Percentiles rank a stretch among this genome's conserved stretches.
Conservation (phyloP, 2,113 vertebrate genomes). For the Istiophorus platypterus region DNA sequence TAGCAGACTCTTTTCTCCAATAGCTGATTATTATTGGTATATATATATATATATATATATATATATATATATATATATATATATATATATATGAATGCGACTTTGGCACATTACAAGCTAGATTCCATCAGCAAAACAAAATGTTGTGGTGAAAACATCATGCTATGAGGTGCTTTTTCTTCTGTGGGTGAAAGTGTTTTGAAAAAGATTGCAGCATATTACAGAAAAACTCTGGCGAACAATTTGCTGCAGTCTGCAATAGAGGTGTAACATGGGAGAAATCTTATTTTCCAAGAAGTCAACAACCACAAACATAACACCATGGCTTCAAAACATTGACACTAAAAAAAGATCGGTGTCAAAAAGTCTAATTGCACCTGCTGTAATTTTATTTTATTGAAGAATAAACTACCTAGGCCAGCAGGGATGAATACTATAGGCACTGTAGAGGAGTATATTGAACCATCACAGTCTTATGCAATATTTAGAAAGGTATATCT, state of each 20-base stretch:
- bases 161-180: not conserved
- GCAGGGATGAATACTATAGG: not conserved
- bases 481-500: not conserved
- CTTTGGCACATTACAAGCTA: not conserved
- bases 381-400: slow-evolving; percentile 9
- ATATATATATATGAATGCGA: too few species aligned
- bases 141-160: not conserved
- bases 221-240: not conserved
- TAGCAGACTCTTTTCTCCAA: too few species aligned
- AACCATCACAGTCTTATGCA: not conserved
- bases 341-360: too few species aligned
- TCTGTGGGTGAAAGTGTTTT: not conserved
- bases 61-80: too few species aligned
- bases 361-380: not conserved
- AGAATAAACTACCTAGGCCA: slow-evolving; percentile 13
- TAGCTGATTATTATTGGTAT: not conserved
- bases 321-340: not conserved
- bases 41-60: too few species aligned
- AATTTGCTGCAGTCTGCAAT: not conserved
- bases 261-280: not conserved
- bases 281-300: not conserved
- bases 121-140: not conserved
- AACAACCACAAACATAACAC: not conserved
- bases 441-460: not conserved
- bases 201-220: not conserved